Base-by-base conservation (phyloP, 2,113 vertebrate species). In the Brachyhypopomus occidentalis region DNA sequence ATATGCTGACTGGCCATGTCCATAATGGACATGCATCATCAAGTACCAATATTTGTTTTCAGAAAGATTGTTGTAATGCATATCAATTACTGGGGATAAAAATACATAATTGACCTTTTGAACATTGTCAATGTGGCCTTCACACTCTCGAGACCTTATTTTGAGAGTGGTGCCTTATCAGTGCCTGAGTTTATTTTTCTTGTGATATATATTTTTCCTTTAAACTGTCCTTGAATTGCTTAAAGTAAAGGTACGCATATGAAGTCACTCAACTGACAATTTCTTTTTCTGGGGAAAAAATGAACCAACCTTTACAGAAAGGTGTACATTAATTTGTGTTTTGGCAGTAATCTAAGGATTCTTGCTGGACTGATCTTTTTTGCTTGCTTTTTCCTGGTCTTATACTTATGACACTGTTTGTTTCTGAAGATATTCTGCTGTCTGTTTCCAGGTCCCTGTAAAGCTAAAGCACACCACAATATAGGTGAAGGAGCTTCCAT, bases 51-150 rank as follows among this genome's bases (percentile, higher is more conserved):
- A 67, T 91, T 91, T 87, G 87, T 88, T 91, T 89, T 90, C 86
- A 88, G 90, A 88, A 92, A 90, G 62, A 72, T 84, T 78, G 63
- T 73, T 56, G 72, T 75, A 73, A 73, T 67, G 48, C 70, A 70
- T 79, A 82, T 79, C 11, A 72, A 82, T 83, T 80, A 45, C 71
- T 72, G 74, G 72, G 64, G 72, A 62, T 52, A 63, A 41, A 74
- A n/a, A 78, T 45, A 76, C 66, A 70, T 77, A 84, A 88, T 76
- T 75, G 66, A 79, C 72, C 66, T 79, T 81, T 89, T 89, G 88
- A 84, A 93, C 90, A 89, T 92, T 93, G 93, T 91, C 88, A 94
- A 92, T 91, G 93, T 94, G 93, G 94, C 94, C 94, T 95, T 95
- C 93, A 94, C 92, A 93, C 94, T 94, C 91, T 94, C 92, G 89